Evolutionary conservation across 2,888 invertebrate genomes (phyloP), one percentile per base, ranked within the genome.

Genomic region (Meloe dianella): DNA sequence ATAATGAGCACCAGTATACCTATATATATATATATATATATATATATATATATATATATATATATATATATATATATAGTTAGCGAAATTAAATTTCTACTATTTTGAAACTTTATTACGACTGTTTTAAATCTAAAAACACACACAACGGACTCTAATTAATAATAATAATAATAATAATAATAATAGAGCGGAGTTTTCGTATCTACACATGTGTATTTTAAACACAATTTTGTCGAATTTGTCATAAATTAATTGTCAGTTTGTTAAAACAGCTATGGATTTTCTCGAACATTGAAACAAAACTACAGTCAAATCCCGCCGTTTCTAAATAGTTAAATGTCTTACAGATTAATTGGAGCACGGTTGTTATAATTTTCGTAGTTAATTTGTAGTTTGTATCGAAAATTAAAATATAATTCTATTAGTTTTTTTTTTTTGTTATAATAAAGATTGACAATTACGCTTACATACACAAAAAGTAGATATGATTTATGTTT

Each of bases 361-460:
- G 24, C 54, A 54, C 10, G 54, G n/a, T n/a, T n/a, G 41, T 17
- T 54, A 24, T 54, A 54, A 54, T 54, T 54, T 54, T 5, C 14
- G 5, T 20, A 12, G 12, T 24, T 54, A 54, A 54, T 54, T 54
- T 54, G 24, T 24, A 24, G 14, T 24, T 24, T 24, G 24, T 24
- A 3, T 2, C 12, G 24, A 24, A n/a, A 54, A 14, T 22, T 24
- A 7, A 14, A 20, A 47, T 9, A 9, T 24, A 54, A 54, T 54
- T 54, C 24, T 8, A 14, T 54, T 54, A 54, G 3, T 54, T 10
- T 9, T 22, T 20, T 51, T 17, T 20, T 51, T 1, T 51, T 20
- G 20, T 20, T 47, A 2, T 1, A 9, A 10, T 2, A 47, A 47
- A 20, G 47, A 47, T 47, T 47, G 47, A 20, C 47, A 35, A 35